These are phyloP conservation scores for Anabas testudineus DNA, from an alignment of 2,797 vertebrate genomes.

Conservation along the genomic window DNA sequence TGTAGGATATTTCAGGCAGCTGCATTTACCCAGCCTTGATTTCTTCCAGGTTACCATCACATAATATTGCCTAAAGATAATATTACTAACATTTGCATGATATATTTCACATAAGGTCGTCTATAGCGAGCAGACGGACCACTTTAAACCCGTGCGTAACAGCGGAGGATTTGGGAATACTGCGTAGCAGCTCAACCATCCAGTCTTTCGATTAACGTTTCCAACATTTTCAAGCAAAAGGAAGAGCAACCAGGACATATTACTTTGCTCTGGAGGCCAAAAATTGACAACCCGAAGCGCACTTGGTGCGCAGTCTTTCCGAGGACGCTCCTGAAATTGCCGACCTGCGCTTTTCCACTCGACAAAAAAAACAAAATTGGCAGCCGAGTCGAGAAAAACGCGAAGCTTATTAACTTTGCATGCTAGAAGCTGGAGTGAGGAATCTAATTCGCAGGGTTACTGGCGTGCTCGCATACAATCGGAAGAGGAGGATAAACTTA, in stretches of 20 bases:
- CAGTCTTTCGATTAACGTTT: slow-evolving; percentile 43
- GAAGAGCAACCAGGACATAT: slow-evolving; percentile 63
- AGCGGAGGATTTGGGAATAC: slow-evolving; percentile 70
- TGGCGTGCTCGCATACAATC: slow-evolving; percentile 61
- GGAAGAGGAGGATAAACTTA: slow-evolving; percentile 77
- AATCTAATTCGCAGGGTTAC: slow-evolving; percentile 73
- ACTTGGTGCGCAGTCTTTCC: slow-evolving; percentile 77
- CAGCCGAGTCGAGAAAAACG: slow-evolving; percentile 63
- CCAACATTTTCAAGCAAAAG: slow-evolving; percentile 47
- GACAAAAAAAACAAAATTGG: slow-evolving; percentile 69
- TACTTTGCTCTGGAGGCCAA: slow-evolving; percentile 70
- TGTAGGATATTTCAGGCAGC: slow-evolving; percentile 70
- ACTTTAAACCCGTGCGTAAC: slow-evolving; percentile 76
- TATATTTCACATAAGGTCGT: slow-evolving; percentile 51
- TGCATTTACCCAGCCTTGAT: slow-evolving; percentile 60
- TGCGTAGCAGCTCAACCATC: slow-evolving; percentile 51
- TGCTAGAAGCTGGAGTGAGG: slow-evolving; percentile 72
- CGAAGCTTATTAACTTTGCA: slow-evolving; percentile 76
- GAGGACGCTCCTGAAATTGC: slow-evolving; percentile 74
- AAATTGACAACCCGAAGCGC: slow-evolving; percentile 62
- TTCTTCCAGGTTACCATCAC: slow-evolving; percentile 63
- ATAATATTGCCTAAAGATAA: slow-evolving; percentile 54
- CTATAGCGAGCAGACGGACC: slow-evolving; percentile 58
- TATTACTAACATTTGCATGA: slow-evolving; percentile 38
- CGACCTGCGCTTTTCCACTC: slow-evolving; percentile 72